Conservation (phyloP, 1,140 invertebrate species). For the Apolygus lucorum region DNA sequence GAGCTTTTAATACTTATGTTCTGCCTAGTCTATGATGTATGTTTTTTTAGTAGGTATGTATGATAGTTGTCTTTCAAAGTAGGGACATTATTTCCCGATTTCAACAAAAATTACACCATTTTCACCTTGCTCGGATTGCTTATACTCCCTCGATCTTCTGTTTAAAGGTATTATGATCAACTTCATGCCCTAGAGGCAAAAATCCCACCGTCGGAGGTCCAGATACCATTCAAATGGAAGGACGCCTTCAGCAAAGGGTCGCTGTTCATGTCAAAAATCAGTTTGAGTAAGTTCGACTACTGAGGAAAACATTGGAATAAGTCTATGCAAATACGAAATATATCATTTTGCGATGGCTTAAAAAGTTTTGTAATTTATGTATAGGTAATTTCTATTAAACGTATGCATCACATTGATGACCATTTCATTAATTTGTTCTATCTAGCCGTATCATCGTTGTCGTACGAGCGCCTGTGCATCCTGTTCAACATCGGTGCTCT, state of each 20-base stretch:
- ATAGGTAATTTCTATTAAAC: too few species aligned
- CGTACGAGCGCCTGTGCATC: conserved; percentile 90
- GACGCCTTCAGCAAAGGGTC: conserved; percentile 97
- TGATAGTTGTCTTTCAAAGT: too few species aligned
- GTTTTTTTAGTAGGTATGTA: too few species aligned
- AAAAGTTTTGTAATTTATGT: conserved; percentile 21
- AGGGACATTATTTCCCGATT: too few species aligned
- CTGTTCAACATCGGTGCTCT: conserved; percentile 95
- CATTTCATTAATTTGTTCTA: too few species aligned
- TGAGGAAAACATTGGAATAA: too few species aligned
- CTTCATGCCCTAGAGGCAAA: conserved; percentile 84
- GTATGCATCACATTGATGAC: too few species aligned
- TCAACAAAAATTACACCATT: too few species aligned
- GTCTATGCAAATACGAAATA: background rate
- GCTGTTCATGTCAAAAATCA: conserved; percentile 78
- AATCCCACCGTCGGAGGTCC: conserved; percentile 81
- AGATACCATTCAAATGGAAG: conserved; percentile 98
- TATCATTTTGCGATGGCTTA: conserved; percentile 1
- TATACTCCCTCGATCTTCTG: too few species aligned
- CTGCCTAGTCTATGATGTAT: too few species aligned
- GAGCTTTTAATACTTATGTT: too few species aligned
- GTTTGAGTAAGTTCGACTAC: conserved; percentile 65
- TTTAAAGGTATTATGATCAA: conserved; percentile 90
- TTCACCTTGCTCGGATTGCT: too few species aligned
- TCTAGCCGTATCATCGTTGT: conserved; percentile 69